phyloP scores from a whole-genome alignment of 2,113 vertebrate species.

The Progne subis region DNA sequence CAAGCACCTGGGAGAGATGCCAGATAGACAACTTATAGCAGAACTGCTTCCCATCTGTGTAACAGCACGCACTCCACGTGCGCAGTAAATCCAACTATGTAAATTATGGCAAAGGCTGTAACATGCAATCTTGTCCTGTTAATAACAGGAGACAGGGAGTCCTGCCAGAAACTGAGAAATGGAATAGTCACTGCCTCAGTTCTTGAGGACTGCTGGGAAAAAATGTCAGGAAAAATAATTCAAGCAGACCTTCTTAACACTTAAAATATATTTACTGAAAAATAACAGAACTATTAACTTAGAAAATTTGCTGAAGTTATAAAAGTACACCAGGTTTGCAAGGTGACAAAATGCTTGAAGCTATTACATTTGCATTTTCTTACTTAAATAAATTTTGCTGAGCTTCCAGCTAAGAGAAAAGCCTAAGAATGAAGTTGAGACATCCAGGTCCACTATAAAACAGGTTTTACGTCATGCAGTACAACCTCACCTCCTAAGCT shows the following conservation, averaged over 20 bases:
- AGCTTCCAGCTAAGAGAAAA: not conserved
- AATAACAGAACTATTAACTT: not conserved
- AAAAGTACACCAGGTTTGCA: not conserved
- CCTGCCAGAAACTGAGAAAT: not conserved
- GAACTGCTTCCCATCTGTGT: not conserved
- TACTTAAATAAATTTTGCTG: not conserved
- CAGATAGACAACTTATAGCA: not conserved
- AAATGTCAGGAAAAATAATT: not conserved
- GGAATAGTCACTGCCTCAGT: not conserved
- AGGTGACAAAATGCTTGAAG: not conserved
- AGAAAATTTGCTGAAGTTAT: not conserved
- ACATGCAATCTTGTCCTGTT: not conserved
- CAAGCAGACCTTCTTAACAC: not conserved
- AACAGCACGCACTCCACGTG: not conserved
- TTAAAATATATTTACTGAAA: not conserved
- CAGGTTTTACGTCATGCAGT: not conserved
- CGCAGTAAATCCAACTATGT: not conserved
- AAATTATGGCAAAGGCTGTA: not conserved
- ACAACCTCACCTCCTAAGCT: constrained; percentile 79
- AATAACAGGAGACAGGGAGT: not conserved
- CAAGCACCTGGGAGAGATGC: not conserved
- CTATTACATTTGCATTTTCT: not conserved
- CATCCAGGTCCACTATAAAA: not conserved
- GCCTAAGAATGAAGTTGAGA: not conserved
- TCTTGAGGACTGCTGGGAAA: not conserved